Percentiles rank a stretch among this genome's conserved stretches.
Conservation (phyloP, 2,797 vertebrate genomes). For the Anolis apletophallus region DNA sequence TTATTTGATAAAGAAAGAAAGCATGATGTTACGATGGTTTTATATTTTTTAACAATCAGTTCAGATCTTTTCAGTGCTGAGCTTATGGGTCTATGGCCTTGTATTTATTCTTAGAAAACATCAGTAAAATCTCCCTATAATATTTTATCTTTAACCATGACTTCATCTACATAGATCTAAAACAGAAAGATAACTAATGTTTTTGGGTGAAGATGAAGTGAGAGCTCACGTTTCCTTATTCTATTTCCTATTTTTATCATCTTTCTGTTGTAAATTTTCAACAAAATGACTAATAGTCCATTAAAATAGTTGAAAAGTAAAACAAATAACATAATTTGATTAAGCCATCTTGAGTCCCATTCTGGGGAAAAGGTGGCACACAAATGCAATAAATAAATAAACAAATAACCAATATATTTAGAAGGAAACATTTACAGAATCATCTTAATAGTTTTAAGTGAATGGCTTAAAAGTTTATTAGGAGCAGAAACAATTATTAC, state of each 20-base stretch:
- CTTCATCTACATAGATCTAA: not conserved
- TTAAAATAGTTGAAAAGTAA: not conserved
- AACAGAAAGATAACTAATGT: not conserved
- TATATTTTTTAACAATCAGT: constrained; percentile 30
- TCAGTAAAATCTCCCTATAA: not conserved
- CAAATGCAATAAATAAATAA: too few relatives aligned
- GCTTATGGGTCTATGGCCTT: not conserved
- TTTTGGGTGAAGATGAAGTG: too few relatives aligned
- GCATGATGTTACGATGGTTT: not conserved
- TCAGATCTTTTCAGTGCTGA: not conserved
- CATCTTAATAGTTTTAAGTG: not conserved
- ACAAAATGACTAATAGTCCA: not conserved
- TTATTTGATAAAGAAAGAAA: constrained; percentile 23
- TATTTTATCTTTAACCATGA: too few relatives aligned
- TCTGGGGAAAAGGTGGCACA: too few relatives aligned
- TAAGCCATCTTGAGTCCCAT: not conserved
- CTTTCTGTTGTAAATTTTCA: not conserved
- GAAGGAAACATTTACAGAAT: not conserved
- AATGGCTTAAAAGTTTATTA: not conserved
- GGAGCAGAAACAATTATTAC: not conserved
- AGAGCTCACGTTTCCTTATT: not conserved
- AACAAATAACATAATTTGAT: not conserved
- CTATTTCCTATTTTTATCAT: not conserved
- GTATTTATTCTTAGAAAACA: not conserved
- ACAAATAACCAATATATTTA: not conserved